Conservation (phyloP, 2,888 invertebrate species). For the Epinotia demarniana region DNA sequence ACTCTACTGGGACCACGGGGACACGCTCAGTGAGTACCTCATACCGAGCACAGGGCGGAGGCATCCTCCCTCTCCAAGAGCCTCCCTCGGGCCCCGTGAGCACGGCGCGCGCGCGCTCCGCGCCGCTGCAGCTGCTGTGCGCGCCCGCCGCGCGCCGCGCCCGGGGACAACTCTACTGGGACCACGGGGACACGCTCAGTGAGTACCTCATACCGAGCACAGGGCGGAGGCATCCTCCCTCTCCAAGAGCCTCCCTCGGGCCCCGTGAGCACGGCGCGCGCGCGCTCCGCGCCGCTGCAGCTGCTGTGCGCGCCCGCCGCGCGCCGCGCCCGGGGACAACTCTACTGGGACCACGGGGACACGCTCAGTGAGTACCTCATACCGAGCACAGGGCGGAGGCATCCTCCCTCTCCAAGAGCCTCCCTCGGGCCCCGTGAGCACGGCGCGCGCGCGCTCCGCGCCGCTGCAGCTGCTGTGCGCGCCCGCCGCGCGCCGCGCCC, state of each 20-base stretch:
- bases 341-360: slow-evolving; percentile 94
- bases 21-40: too few relatives aligned
- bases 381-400: slow-evolving; percentile 85
- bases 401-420: slow-evolving; percentile 89
- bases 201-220: slow-evolving; percentile 44
- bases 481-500: slow-evolving; percentile 81
- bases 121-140: slow-evolving; percentile 87
- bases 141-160: slow-evolving; percentile 84
- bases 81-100: slow-evolving; percentile 77
- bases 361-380: slow-evolving; percentile 76
- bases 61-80: slow-evolving; percentile 88
- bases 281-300: slow-evolving; percentile 87
- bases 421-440: too few relatives aligned
- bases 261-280: slow-evolving; percentile 81
- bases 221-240: slow-evolving; percentile 90
- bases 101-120: slow-evolving; percentile 86
- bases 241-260: slow-evolving; percentile 85
- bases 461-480: slow-evolving; percentile 87
- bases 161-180: slow-evolving; percentile 90
- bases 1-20: too few relatives aligned
- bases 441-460: slow-evolving; percentile 85
- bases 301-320: slow-evolving; percentile 86
- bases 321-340: slow-evolving; percentile 84
- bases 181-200: slow-evolving; percentile 90
- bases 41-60: slow-evolving; percentile 60